A percentile compares a stretch with the other conserved stretches of the same genome.
Conservation (phyloP, 64 coral and sea anemone species). For the Platygyra sinensis region DNA sequence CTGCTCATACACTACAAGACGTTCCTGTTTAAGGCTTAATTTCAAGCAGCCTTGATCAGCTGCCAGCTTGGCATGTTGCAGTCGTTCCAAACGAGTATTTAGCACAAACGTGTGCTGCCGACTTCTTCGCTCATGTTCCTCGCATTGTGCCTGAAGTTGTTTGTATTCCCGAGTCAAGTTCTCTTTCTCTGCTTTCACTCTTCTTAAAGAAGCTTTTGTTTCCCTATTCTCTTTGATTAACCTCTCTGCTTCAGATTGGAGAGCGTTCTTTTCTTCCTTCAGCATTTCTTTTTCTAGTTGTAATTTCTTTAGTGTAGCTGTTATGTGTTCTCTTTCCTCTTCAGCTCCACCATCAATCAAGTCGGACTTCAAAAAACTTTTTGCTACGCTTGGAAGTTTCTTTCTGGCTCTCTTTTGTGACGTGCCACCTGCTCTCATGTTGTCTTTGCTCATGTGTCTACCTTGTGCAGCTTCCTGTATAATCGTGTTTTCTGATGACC, state of each 20-base stretch:
- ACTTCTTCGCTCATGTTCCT: neutral
- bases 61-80: conserved; percentile 6
- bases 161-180: neutral
- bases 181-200: neutral
- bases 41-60: conserved; percentile 17
- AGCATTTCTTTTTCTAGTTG: neutral
- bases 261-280: neutral
- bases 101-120: neutral
- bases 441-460: neutral
- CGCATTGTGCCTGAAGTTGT: neutral
- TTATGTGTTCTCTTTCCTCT: neutral
- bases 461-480: neutral
- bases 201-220: neutral
- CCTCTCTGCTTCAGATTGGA: neutral
- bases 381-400: neutral
- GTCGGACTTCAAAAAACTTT: neutral
- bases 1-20: conserved; percentile 16
- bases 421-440: too few species aligned
- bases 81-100: conserved; percentile 24
- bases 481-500: neutral
- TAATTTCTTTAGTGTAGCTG: neutral
- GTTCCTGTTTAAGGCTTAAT: conserved; percentile 22
- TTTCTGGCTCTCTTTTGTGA: neutral
- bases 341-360: neutral
- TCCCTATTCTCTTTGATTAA: neutral